phyloP scores from a whole-genome alignment of 2,797 vertebrate species.

The Brotula barbata region DNA sequence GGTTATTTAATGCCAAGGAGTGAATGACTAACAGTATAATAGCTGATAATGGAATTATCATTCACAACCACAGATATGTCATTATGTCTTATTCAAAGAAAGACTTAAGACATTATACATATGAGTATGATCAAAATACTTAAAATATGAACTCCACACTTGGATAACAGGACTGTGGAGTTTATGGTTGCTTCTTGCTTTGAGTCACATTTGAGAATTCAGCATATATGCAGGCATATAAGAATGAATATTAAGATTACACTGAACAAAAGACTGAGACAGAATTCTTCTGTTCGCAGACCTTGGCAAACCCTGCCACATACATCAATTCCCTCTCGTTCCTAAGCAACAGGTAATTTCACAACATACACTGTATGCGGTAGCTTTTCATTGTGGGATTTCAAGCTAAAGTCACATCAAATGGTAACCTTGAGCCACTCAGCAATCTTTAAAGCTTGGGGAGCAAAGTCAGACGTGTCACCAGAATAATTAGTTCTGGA shows the following conservation, averaged over 20 bases:
- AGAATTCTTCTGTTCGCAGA: slow-evolving; percentile 50
- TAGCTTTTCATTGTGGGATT: slow-evolving; percentile 65
- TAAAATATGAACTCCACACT: neutral
- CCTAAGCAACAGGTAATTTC: slow-evolving; percentile 83
- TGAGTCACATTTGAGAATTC: neutral
- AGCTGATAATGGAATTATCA: neutral
- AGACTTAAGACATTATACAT: neutral
- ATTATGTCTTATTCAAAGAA: neutral
- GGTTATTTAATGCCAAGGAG: slow-evolving; percentile 6
- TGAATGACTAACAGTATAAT: slow-evolving; percentile 21
- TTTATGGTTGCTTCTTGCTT: neutral
- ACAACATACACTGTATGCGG: slow-evolving; percentile 58
- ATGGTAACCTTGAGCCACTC: slow-evolving; percentile 66
- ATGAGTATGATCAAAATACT: neutral
- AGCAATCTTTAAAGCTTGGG: slow-evolving; percentile 49
- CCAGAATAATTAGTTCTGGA: slow-evolving; percentile 63
- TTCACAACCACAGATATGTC: slow-evolving; percentile 7
- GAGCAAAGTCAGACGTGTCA: slow-evolving; percentile 49
- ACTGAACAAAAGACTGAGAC: slow-evolving; percentile 9
- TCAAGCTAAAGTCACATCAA: slow-evolving; percentile 62
- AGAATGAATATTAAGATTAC: slow-evolving; percentile 19
- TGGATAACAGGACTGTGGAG: neutral
- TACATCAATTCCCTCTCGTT: slow-evolving; percentile 73
- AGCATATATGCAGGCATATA: neutral
- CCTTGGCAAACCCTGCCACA: slow-evolving; percentile 67